A percentile compares a stretch with the other conserved stretches of the same genome.
Conservation (phyloP, 2,888 invertebrate genomes). For the Diplazon laetatorius region DNA sequence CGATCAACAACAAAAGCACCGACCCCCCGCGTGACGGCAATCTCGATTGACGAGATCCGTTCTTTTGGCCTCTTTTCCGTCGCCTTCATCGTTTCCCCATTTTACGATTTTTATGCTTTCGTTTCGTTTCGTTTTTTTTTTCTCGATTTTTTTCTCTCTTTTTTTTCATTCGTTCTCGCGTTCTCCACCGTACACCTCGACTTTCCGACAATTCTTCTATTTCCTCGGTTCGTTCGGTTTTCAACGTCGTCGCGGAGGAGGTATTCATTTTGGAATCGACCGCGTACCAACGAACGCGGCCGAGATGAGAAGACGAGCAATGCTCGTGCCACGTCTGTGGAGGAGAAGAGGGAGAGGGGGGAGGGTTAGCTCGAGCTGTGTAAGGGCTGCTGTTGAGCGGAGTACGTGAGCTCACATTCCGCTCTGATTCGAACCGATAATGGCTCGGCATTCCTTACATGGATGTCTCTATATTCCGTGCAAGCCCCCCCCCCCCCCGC, state of each 20-base stretch:
- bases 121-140: slow-evolving; percentile 23
- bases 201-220: slow-evolving; percentile 48
- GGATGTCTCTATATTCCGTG: slow-evolving; percentile 62
- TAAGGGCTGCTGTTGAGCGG: slow-evolving; percentile 18
- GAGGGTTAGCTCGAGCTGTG: slow-evolving; percentile 37
- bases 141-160: slow-evolving; percentile 46
- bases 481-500: too few species aligned
- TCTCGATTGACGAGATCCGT: slow-evolving; percentile 42
- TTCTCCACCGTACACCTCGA: slow-evolving; percentile 46
- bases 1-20: slow-evolving; percentile 44
- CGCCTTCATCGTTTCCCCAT: slow-evolving; percentile 30
- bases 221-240: slow-evolving; percentile 52
- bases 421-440: slow-evolving; percentile 67
- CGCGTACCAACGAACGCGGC: slow-evolving; percentile 51
- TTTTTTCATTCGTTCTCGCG: slow-evolving; percentile 36
- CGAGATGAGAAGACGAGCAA: slow-evolving; percentile 45
- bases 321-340: background rate
- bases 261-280: slow-evolving; percentile 53
- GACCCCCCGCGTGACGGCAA: slow-evolving; percentile 31
- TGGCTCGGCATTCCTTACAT: slow-evolving; percentile 61
- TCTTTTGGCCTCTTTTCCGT: slow-evolving; percentile 38
- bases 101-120: too few species aligned
- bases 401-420: slow-evolving; percentile 62
- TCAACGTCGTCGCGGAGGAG: slow-evolving; percentile 36
- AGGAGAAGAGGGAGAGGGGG: slow-evolving; percentile 36